A percentile compares a stretch with the other conserved stretches of the same genome.
These are phyloP conservation scores for Oxyteleia sp. DNA, from an alignment of 2,888 invertebrate species.

Conservation along the genomic window DNA sequence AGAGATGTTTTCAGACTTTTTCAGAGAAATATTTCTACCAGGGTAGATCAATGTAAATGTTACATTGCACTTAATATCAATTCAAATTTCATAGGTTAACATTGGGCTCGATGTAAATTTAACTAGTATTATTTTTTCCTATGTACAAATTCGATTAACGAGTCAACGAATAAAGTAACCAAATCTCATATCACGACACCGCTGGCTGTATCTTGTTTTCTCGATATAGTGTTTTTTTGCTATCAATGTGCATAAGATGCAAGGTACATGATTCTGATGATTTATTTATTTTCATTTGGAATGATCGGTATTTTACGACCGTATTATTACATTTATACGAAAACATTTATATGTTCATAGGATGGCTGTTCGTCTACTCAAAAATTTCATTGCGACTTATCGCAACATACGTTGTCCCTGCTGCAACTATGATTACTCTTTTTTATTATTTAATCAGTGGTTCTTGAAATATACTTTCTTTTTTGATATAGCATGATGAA, in stretches of 20 bases:
- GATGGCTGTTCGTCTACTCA: conserved; percentile 75
- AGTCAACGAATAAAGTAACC: too few relatives aligned
- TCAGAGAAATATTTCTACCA: too few relatives aligned
- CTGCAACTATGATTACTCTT: conserved; percentile 63
- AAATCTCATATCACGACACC: conserved; percentile 61
- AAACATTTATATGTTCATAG: conserved; percentile 73
- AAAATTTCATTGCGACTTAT: conserved; percentile 69
- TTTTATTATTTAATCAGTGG: conserved; percentile 65
- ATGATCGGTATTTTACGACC: conserved; percentile 56
- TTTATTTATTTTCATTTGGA: conserved; percentile 70
- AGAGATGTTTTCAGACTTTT: too few relatives aligned
- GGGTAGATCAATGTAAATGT: too few relatives aligned
- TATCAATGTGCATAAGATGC: conserved; percentile 68
- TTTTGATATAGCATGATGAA: conserved; percentile 70
- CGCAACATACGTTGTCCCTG: conserved; percentile 72
- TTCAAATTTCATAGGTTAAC: too few relatives aligned
- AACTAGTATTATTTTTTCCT: too few relatives aligned
- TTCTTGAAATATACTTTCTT: conserved; percentile 62
- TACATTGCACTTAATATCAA: too few relatives aligned
- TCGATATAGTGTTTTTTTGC: conserved; percentile 61
- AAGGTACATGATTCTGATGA: conserved; percentile 60
- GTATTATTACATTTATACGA: conserved; percentile 54
- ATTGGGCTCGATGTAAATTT: too few relatives aligned
- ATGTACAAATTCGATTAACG: too few relatives aligned
- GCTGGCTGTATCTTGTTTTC: conserved; percentile 56